These are phyloP conservation scores for Etheostoma spectabile DNA, from an alignment of 2,113 vertebrate species.

Conservation along the genomic window DNA sequence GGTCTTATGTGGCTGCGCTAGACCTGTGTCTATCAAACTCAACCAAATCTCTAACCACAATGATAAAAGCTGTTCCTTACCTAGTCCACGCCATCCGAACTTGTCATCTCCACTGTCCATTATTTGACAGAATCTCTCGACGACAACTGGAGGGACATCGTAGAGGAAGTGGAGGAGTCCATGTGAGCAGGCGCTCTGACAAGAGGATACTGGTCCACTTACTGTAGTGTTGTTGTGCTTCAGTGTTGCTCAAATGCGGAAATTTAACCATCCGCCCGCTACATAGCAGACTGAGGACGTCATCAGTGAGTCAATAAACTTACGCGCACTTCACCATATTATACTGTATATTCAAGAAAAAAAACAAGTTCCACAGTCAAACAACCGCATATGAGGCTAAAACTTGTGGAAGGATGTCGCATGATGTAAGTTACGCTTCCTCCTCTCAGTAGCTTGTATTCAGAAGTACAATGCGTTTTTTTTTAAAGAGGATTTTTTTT, in stretches of 20 bases:
- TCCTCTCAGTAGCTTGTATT: too few species aligned
- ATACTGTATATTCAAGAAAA: too few species aligned
- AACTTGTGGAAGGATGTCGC: too few species aligned
- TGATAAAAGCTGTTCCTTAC: slow-evolving; percentile 67
- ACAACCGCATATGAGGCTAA: too few species aligned
- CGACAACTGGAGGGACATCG: slow-evolving; percentile 78
- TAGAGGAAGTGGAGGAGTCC: slow-evolving; percentile 70
- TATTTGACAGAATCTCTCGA: slow-evolving; percentile 79
- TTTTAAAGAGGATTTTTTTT: too few species aligned
- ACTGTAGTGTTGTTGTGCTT: not conserved
- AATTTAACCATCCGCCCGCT: not conserved
- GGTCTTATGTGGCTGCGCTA: not conserved
- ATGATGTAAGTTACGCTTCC: too few species aligned
- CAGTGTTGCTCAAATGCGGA: slow-evolving; percentile 15
- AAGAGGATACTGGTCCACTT: not conserved
- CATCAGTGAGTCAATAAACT: not conserved
- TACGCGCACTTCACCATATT: too few species aligned
- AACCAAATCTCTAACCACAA: not conserved
- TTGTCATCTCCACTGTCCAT: slow-evolving; percentile 83
- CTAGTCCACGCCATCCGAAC: slow-evolving; percentile 85
- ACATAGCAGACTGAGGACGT: not conserved
- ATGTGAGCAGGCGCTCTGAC: not conserved
- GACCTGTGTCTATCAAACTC: not conserved
- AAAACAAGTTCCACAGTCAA: too few species aligned
- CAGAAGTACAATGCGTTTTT: too few species aligned